Evolutionary conservation across 1,140 invertebrate species (phyloP).

Genomic region (Berghia stephanieae): DNA sequence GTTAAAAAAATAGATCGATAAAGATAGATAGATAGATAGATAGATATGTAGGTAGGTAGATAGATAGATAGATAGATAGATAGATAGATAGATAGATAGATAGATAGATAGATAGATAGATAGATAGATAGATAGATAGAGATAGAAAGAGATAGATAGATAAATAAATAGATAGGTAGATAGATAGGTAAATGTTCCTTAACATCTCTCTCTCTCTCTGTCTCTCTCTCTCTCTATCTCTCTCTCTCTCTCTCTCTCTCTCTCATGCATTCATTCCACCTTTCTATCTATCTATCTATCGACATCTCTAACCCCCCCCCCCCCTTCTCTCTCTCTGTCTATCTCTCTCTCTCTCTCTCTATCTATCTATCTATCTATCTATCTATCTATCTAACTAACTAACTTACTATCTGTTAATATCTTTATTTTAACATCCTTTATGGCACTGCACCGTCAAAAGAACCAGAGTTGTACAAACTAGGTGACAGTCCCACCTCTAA

Average conservation of each 20-base stretch:
- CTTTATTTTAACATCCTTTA: too few relatives aligned
- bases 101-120: background rate
- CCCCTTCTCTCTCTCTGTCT: too few relatives aligned
- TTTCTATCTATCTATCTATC: too few relatives aligned
- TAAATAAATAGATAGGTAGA: background rate
- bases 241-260: background rate
- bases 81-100: background rate
- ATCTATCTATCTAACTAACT: too few relatives aligned
- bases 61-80: background rate
- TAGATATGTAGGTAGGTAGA: background rate
- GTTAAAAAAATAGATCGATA: background rate
- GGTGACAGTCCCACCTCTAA: too few relatives aligned
- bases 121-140: background rate
- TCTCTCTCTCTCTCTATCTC: conserved; percentile 12
- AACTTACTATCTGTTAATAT: too few relatives aligned
- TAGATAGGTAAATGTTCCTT: background rate
- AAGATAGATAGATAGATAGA: background rate
- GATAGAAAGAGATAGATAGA: background rate
- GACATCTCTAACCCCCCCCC: too few relatives aligned
- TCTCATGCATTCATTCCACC: too few relatives aligned
- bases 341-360: too few relatives aligned
- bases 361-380: too few relatives aligned
- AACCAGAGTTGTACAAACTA: too few relatives aligned
- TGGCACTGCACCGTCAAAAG: too few relatives aligned
- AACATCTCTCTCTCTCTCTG: background rate